Base-by-base conservation (phyloP, 1,140 invertebrate genomes). In the Sitobion miscanthi region DNA sequence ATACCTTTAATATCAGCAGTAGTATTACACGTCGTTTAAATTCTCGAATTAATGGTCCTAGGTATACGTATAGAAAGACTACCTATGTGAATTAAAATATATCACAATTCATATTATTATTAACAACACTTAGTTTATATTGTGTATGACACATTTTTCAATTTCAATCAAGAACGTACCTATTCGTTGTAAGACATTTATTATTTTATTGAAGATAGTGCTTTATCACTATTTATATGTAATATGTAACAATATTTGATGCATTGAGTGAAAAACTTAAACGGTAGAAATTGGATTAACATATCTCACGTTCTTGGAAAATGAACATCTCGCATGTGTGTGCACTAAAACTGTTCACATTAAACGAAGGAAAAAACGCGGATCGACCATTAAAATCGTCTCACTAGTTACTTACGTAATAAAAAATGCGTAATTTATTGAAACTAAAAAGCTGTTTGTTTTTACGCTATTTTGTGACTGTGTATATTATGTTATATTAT, bases 401-500 rank as follows among this genome's bases (percentile, higher is more conserved):
- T 90, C 57, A 4, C 42, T 42, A 42, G 42, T 42, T 42, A 93
- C 57, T 57, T 93, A 57, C 49, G 35, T 83, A 35, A 57, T 42
- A 38, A 45, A 92, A 85, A 92, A 35, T 5, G 20, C 91, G 42
- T 93, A 86, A 86, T 86, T 93, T 93, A 93, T 93, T 54, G 82
- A 38, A 92, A 93, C 77, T 57, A 93, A 90, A 92, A 83, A 92
- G n/a, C 52, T 49, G 77, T 82, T 91, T 45, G 54, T 45, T 91
- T 38, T 91, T 45, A 30, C 47, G 30, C 25, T 91, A 35, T 77
- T 91, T 69, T 6, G 62, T n/a, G n/a, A 90, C 35, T 62, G 1
- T 62, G 23, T 90, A 57, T n/a, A 86, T 42, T 42, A 42, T 42
- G 42, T 42, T 77, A 42, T 83, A 83, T 23, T 38, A 38, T 47